Percentiles rank a stretch among this genome's conserved stretches.
phyloP scores from a whole-genome alignment of 2,888 invertebrate species.

The Mamestra brassicae region DNA sequence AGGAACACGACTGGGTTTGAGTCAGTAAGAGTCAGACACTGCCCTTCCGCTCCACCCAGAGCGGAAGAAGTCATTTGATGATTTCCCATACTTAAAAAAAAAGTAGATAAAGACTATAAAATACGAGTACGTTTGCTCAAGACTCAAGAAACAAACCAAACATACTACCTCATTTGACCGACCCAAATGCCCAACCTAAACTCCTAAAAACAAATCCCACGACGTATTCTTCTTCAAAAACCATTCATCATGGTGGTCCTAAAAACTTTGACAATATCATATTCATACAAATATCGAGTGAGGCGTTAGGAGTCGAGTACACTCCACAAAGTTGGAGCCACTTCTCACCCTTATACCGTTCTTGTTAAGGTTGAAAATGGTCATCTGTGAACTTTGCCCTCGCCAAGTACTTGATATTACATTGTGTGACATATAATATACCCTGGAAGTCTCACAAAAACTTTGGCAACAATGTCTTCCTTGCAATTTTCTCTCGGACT shows the following conservation, averaged over 20 bases:
- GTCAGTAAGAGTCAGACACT: no score
- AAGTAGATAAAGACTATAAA: no score
- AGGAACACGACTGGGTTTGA: no score
- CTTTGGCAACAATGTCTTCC: slow-evolving; percentile 51
- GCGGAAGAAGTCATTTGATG: no score
- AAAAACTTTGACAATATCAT: slow-evolving; percentile 58
- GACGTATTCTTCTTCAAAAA: slow-evolving; percentile 19
- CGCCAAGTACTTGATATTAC: slow-evolving; percentile 10
- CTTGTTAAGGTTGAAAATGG: slow-evolving; percentile 9
- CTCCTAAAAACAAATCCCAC: slow-evolving; percentile 15
- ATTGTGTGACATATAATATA: slow-evolving; percentile 51
- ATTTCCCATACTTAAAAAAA: no score
- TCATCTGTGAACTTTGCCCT: slow-evolving; percentile 1
- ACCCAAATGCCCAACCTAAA: slow-evolving; percentile 1
- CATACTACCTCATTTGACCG: not conserved
- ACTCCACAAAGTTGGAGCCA: not conserved
- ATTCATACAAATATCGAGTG: slow-evolving; percentile 41
- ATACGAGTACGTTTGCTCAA: no score
- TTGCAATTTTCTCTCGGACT: slow-evolving; percentile 45
- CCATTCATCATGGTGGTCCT: slow-evolving; percentile 37
- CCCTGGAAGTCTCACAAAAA: slow-evolving; percentile 33
- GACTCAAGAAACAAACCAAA: not conserved
- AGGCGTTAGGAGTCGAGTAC: slow-evolving; percentile 28
- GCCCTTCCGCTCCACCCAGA: no score
- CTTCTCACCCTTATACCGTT: not conserved